phyloP scores from a whole-genome alignment of 2,888 invertebrate species.

The Aromia moschata region DNA sequence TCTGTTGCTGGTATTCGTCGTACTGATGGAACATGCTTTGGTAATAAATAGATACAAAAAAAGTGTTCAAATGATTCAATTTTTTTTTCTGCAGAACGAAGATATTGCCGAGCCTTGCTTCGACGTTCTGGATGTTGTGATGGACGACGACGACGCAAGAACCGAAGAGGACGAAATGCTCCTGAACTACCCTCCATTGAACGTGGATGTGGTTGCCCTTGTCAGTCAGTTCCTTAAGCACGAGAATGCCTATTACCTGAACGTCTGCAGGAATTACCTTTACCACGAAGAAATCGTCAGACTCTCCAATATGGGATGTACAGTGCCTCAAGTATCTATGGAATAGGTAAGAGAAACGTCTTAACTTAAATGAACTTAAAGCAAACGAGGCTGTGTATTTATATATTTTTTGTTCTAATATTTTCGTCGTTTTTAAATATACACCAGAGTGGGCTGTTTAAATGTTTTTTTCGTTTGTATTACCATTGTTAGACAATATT shows the following conservation, averaged over 20 bases:
- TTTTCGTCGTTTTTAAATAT: neutral
- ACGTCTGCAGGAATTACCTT: conserved; percentile 22
- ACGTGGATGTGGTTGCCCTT: conserved; percentile 30
- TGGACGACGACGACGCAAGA: conserved; percentile 7
- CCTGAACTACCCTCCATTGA: conserved; percentile 29
- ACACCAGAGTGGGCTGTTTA: conserved; percentile 9
- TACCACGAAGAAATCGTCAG: conserved; percentile 15
- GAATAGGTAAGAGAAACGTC: conserved; percentile 12
- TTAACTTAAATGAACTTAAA: conserved; percentile 3
- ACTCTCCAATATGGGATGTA: conserved; percentile 20
- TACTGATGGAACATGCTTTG: conserved; percentile 33
- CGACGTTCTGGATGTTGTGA: conserved; percentile 4
- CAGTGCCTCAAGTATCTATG: conserved; percentile 21
- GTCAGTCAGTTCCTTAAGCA: conserved; percentile 29
- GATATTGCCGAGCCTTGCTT: conserved; percentile 1
- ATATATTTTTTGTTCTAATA: neutral
- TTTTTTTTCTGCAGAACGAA: conserved; percentile 6
- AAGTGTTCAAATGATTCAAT: neutral
- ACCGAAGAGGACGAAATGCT: conserved; percentile 29
- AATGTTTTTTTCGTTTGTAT: conserved; percentile 6
- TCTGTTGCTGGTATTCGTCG: conserved; percentile 28
- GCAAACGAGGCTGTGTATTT: conserved; percentile 22
- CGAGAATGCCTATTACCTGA: conserved; percentile 21
- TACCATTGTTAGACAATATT: conserved; percentile 10
- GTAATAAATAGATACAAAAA: conserved; percentile 15